Conservation (phyloP, 2,888 invertebrate genomes). For the Cordilura impudica region DNA sequence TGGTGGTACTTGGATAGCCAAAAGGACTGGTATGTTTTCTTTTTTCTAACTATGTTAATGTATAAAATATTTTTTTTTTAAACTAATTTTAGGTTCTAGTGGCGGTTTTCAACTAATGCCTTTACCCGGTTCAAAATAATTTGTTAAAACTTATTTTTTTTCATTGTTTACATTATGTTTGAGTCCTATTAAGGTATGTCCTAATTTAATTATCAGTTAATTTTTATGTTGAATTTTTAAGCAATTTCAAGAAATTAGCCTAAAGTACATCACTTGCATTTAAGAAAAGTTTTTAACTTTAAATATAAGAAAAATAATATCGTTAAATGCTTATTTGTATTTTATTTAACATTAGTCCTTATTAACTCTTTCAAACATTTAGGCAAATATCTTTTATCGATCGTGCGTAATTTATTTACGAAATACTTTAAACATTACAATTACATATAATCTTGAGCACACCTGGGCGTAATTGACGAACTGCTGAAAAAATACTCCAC, state of each 20-base stretch:
- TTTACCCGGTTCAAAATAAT: slow-evolving; percentile 71
- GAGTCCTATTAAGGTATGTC: background rate
- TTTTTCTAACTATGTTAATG: background rate
- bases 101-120: slow-evolving; percentile 74
- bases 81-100: slow-evolving; percentile 65
- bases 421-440: too few relatives aligned
- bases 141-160: slow-evolving; percentile 6
- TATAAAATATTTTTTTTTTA: background rate
- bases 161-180: background rate
- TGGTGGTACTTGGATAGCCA: slow-evolving; percentile 68
- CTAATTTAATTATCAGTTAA: background rate
- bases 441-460: too few relatives aligned
- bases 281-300: background rate
- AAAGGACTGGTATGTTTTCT: slow-evolving; percentile 67
- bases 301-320: too few relatives aligned
- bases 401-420: too few relatives aligned
- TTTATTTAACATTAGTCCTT: too few relatives aligned
- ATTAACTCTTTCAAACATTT: too few relatives aligned
- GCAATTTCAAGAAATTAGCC: slow-evolving; percentile 5
- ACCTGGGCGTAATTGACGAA: too few relatives aligned
- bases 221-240: background rate
- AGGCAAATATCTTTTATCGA: too few relatives aligned
- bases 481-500: too few relatives aligned
- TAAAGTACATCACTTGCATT: background rate
- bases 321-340: too few relatives aligned